These are phyloP conservation scores for Tychaedon coryphoeus DNA, from an alignment of 2,113 vertebrate species.

Conservation along the genomic window DNA sequence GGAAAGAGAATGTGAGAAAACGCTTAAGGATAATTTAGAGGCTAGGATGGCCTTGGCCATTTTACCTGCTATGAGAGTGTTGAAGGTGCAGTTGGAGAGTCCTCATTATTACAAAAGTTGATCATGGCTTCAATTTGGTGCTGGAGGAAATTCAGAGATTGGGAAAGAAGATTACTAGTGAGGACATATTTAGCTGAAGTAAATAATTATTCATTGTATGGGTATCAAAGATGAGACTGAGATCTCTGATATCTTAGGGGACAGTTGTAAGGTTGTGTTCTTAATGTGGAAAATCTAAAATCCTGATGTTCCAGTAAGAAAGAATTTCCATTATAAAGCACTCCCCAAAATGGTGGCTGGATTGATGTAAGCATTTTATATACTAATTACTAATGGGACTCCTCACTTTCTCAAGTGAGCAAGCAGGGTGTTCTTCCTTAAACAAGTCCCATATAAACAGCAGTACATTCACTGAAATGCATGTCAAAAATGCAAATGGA, in stretches of 20 bases:
- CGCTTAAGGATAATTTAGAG: not conserved
- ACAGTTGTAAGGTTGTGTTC: not conserved
- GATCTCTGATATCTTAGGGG: not conserved
- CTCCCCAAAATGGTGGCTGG: not conserved
- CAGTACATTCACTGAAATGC: not conserved
- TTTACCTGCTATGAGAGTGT: not conserved
- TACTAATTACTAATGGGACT: fast-evolving
- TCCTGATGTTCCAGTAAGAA: not conserved
- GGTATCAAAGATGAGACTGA: not conserved
- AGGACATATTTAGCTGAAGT: not conserved
- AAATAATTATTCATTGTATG: not conserved
- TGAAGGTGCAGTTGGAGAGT: not conserved
- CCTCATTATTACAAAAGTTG: not conserved
- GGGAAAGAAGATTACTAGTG: not conserved
- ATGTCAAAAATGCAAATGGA: not conserved
- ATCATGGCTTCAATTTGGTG: not conserved
- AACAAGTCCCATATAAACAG: not conserved
- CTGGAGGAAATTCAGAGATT: not conserved
- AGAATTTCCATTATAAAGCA: not conserved
- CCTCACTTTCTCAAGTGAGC: not conserved
- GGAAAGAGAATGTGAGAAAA: not conserved
- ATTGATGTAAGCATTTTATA: not conserved
- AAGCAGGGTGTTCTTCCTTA: not conserved
- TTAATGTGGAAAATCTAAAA: not conserved
- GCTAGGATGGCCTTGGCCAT: not conserved